Percentiles rank a stretch among this genome's conserved stretches.
These are phyloP conservation scores for Colletes latitarsis DNA, from an alignment of 1,140 invertebrate genomes.

Conservation along the genomic window DNA sequence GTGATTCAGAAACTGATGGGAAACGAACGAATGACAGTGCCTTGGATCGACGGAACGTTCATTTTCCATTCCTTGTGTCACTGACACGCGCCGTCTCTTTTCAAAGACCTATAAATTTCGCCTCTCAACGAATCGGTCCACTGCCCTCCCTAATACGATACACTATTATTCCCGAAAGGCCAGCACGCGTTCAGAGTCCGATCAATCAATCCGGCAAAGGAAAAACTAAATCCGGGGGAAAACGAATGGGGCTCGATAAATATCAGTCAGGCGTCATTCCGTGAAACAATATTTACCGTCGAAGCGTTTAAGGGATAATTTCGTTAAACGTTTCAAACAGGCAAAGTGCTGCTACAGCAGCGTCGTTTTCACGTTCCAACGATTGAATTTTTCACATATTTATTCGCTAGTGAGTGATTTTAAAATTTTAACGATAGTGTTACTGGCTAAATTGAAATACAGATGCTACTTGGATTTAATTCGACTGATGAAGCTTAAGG, in stretches of 20 bases:
- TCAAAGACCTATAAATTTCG: slow-evolving; percentile 29
- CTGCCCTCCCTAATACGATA: slow-evolving; percentile 30
- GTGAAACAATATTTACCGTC: slow-evolving; percentile 29
- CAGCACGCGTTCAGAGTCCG: background rate
- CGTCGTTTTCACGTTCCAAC: background rate
- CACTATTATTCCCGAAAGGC: slow-evolving; percentile 28
- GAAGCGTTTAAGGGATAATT: slow-evolving; percentile 1
- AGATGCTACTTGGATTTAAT: too few species aligned
- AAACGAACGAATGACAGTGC: background rate
- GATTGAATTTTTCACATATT: too few species aligned
- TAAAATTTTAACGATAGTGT: background rate
- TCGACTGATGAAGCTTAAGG: too few species aligned
- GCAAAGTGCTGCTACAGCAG: background rate
- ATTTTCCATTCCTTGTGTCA: background rate
- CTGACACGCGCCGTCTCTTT: background rate
- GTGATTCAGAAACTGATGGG: background rate
- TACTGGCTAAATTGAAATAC: too few species aligned
- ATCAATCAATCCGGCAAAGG: slow-evolving; percentile 19
- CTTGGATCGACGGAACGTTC: background rate
- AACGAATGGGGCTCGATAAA: slow-evolving; percentile 33
- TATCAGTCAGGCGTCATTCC: slow-evolving; percentile 21
- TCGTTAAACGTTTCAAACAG: background rate
- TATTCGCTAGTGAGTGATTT: too few species aligned
- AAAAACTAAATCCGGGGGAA: slow-evolving; percentile 20
- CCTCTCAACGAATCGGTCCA: slow-evolving; percentile 4